Evolutionary conservation across 2,888 invertebrate species (phyloP).

Genomic region (Ditylenchus weischeri): DNA sequence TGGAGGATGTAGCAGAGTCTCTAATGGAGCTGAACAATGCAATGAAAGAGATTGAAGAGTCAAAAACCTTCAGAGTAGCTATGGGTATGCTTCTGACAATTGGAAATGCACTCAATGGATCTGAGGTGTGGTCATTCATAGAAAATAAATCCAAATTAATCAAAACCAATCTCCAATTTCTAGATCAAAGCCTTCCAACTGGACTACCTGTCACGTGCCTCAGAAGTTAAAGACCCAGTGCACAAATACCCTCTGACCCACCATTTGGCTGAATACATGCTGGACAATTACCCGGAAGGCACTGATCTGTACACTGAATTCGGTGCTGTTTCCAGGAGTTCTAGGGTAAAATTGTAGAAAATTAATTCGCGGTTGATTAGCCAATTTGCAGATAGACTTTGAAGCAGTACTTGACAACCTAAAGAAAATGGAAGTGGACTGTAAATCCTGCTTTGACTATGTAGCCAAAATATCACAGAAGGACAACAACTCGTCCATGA

Average conservation of each 20-base stretch:
- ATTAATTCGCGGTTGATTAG: not conserved
- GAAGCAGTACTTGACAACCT: constrained; percentile 83
- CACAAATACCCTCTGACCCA: constrained; percentile 93
- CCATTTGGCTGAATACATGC: constrained; percentile 93
- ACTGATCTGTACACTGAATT: constrained; percentile 89
- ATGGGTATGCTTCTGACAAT: constrained; percentile 87
- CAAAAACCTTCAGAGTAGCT: constrained; percentile 90
- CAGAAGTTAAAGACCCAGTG: constrained; percentile 83
- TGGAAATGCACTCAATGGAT: constrained; percentile 92
- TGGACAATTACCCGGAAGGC: constrained; percentile 90
- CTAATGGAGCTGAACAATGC: constrained; percentile 91
- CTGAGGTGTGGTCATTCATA: constrained; percentile 62
- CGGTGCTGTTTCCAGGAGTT: constrained; percentile 63
- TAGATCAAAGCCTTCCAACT: constrained; percentile 91
- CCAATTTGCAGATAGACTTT: constrained; percentile 75
- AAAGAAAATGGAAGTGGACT: constrained; percentile 83
- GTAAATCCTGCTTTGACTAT: constrained; percentile 67
- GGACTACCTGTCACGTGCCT: constrained; percentile 84
- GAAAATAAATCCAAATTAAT: not conserved
- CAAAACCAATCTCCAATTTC: constrained; percentile 15
- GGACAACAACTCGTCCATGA: constrained; percentile 52
- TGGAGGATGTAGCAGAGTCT: constrained; percentile 95
- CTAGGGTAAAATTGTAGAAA: constrained; percentile 66
- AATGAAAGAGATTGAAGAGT: constrained; percentile 81
- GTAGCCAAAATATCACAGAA: constrained; percentile 50